phyloP scores from a whole-genome alignment of 2,113 vertebrate genomes.

The Typhlomys cinereus region DNA sequence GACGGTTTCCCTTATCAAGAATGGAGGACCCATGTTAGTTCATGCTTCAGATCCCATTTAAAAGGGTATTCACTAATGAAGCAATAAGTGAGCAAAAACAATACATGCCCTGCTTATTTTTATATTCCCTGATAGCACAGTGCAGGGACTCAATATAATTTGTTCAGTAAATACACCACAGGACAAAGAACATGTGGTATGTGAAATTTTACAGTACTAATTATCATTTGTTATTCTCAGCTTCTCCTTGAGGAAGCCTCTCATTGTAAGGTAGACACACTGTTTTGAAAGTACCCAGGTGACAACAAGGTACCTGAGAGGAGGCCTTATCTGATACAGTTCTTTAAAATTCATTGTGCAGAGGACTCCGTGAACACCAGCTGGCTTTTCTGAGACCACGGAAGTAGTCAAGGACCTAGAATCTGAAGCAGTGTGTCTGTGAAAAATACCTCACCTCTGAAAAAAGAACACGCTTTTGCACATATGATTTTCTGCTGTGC shows the following conservation, averaged over 20 bases:
- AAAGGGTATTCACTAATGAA: not conserved
- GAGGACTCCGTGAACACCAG: not conserved
- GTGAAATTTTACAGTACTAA: not conserved
- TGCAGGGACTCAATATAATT: not conserved
- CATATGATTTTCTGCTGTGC: constrained; percentile 38
- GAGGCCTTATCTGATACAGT: not conserved
- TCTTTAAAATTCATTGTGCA: not conserved
- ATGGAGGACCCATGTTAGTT: not conserved
- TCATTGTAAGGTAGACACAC: not conserved
- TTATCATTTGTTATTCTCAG: not conserved
- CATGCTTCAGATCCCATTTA: constrained; percentile 17
- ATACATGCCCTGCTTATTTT: not conserved
- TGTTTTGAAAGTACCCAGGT: not conserved
- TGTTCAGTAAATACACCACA: not conserved
- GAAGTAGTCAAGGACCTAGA: not conserved
- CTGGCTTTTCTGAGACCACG: not conserved
- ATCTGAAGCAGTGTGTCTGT: not conserved
- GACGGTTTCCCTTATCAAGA: not conserved
- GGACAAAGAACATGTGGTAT: not conserved
- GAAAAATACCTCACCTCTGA: not conserved
- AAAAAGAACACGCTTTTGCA: not conserved
- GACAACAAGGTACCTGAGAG: not conserved
- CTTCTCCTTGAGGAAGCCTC: no score
- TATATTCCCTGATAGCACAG: not conserved
- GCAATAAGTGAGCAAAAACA: not conserved